These are phyloP conservation scores for Globodera rostochiensis DNA, from an alignment of 1,140 invertebrate genomes.

Conservation along the genomic window DNA sequence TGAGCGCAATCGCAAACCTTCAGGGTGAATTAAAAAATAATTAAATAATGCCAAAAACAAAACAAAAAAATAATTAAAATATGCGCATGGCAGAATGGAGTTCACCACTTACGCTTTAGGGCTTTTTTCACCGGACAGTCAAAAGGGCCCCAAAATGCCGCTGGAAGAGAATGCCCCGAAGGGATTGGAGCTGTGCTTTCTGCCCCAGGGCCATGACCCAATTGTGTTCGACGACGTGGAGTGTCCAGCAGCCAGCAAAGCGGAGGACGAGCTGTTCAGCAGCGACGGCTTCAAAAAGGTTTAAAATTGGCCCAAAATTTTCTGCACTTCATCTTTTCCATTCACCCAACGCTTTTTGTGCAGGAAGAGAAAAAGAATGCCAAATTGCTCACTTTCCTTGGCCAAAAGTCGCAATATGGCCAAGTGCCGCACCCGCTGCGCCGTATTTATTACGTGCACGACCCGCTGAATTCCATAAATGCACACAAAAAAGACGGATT, in stretches of 20 bases:
- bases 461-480: constrained; percentile 14
- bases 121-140: not conserved
- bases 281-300: constrained; percentile 15
- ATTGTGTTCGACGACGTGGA: constrained; percentile 20
- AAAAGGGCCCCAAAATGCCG: constrained; percentile 15
- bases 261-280: constrained; percentile 10
- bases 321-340: not conserved
- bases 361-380: not conserved
- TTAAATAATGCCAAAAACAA: too few relatives aligned
- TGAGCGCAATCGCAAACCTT: constrained; percentile 12
- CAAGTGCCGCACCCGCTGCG: not conserved
- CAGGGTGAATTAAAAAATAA: not conserved
- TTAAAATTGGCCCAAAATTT: not conserved
- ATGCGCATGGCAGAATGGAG: not conserved
- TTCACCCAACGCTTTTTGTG: not conserved
- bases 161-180: constrained; percentile 16
- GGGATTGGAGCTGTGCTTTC: not conserved
- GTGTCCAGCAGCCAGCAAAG: constrained; percentile 9
- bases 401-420: not conserved
- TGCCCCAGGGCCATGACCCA: constrained; percentile 9
- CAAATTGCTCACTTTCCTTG: constrained; percentile 2
- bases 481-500: constrained; percentile 25
- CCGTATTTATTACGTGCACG: constrained; percentile 14
- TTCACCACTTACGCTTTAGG: not conserved
- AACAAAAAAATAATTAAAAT: too few relatives aligned